A percentile compares a stretch with the other conserved stretches of the same genome.
Evolutionary conservation across 30 jellyfish, hydroid and myxozoan species (phyloP).

Genomic region (Catostylus mosaicus): DNA sequence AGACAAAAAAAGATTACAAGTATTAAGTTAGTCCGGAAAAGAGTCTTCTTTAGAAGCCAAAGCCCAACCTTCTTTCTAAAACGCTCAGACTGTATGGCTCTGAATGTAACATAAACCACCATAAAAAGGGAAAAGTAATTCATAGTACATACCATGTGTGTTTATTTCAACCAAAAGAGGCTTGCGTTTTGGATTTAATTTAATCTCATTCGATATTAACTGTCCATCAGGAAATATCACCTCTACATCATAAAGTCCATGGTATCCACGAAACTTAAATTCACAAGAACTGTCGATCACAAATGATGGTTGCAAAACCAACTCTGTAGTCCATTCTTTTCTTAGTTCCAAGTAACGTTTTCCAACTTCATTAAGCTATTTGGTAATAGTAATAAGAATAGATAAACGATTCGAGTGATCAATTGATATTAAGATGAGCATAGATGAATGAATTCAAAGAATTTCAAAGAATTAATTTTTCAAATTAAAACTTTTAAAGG

Average conservation of each 20-base stretch:
- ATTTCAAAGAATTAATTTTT: too few relatives aligned
- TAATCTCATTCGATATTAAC: conserved; percentile 37
- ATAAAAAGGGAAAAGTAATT: neutral
- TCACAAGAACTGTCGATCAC: conserved; percentile 52
- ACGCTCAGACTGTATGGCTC: too few relatives aligned
- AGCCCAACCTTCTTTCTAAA: too few relatives aligned
- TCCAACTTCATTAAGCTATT: conserved; percentile 76
- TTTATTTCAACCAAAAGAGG: conserved; percentile 70
- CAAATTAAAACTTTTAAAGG: too few relatives aligned
- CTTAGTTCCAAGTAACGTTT: conserved; percentile 67
- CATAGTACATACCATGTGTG: conserved; percentile 46
- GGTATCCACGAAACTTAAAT: conserved; percentile 74
- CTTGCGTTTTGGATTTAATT: conserved; percentile 49
- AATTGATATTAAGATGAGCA: too few relatives aligned
- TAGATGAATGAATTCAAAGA: too few relatives aligned
- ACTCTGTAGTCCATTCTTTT: conserved; percentile 72
- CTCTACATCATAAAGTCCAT: conserved; percentile 67
- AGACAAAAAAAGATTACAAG: neutral
- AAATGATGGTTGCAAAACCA: conserved; percentile 39
- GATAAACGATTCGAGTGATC: too few relatives aligned
- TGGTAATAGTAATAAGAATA: too few relatives aligned
- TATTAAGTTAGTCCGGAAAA: too few relatives aligned
- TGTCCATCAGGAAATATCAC: conserved; percentile 88
- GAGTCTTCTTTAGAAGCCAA: too few relatives aligned
- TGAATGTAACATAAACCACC: too few relatives aligned